Evolutionary conservation across 2,888 invertebrate species (phyloP).

Genomic region (Pycnomerus fuliginosus): DNA sequence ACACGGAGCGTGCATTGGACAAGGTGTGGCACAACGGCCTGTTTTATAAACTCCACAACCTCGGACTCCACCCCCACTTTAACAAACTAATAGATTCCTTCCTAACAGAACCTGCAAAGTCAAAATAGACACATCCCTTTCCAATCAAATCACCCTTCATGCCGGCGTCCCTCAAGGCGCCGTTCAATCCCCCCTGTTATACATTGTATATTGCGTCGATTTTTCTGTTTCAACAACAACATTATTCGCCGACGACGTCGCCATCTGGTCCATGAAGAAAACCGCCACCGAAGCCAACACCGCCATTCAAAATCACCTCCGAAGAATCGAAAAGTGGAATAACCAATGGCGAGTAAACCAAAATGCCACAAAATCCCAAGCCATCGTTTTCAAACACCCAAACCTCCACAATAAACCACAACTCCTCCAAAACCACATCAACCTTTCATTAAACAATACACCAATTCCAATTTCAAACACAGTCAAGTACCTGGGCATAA

Average conservation of each 20-base stretch:
- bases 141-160: too few species aligned
- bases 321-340: background rate
- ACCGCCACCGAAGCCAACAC: background rate
- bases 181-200: background rate
- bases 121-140: too few species aligned
- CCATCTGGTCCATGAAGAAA: background rate
- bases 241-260: conserved; percentile 5
- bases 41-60: background rate
- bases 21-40: background rate
- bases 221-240: background rate
- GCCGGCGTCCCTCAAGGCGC: conserved; percentile 5
- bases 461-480: background rate
- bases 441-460: background rate
- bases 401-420: background rate
- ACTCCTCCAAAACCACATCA: background rate
- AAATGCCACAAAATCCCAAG: conserved; percentile 3
- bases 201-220: conserved; percentile 1
- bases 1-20: background rate
- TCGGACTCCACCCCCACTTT: background rate
- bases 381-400: background rate
- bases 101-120: too few species aligned
- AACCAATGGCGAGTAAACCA: conserved; percentile 3
- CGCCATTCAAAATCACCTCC: background rate
- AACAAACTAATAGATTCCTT: too few species aligned
- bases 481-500: conserved; percentile 2